Evolutionary conservation across 2,113 vertebrate genomes (phyloP), one percentile per base, ranked within the genome.

Genomic region (Hemibates koningsi): DNA sequence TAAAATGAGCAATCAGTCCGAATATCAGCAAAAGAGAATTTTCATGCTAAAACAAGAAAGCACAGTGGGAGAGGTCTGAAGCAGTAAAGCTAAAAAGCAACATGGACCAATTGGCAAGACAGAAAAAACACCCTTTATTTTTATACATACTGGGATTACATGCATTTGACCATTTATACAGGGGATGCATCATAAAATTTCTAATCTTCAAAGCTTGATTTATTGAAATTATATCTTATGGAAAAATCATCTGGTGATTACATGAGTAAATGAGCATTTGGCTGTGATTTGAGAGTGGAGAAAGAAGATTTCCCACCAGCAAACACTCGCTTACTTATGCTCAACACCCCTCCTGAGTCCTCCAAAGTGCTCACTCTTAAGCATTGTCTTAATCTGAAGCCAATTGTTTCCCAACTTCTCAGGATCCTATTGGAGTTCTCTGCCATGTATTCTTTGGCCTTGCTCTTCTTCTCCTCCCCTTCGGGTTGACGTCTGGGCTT

Each of bases 191-290:
- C 63, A 21, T 29, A 29, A 48, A 0, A 11, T 29, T 48, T 76
- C 14, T 48, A 48, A 48, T 27, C 21, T 0, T 73, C 21, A 27
- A 48, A 76, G 66, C 66, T 71, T 24, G 38, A 76, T 29, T 48
- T 32, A 17, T 76, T 3, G 6, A 48, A 76, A 48, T 48, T 7
- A 76, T 48, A 50, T 29, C 9, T 50, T 32, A 32, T 48, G 27
- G 24, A 76, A 76, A 50, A 76, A 48, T 76, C 14, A 29, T 76
- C 43, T 76, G 43, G 71, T 50, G 71, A 48, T 76, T 48, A 52
- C 16, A 13, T 78, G 73, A 78, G 27, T 29, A 32, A 78, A 52
- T 52, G 73, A 78, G 73, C 17, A 78, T 78, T 50, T 78, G 27
- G 45, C 73, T 50, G 17, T 52, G 73, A 78, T 50, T 32, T 78